phyloP scores from a whole-genome alignment of 1,140 invertebrate genomes.

The Portunus trituberculatus region DNA sequence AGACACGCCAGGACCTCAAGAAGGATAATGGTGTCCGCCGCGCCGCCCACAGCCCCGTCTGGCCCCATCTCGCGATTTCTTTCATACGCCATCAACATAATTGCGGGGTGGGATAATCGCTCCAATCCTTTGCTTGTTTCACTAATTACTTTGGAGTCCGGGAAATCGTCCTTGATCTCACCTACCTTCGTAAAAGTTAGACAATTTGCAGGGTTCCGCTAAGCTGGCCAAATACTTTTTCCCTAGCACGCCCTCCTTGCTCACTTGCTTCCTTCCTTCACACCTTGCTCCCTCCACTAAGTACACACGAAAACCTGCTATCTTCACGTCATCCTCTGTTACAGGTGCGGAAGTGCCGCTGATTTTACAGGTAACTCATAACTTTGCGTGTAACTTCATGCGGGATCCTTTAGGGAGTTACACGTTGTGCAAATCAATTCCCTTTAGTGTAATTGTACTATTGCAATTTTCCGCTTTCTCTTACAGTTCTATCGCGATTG shows the following conservation, averaged over 20 bases:
- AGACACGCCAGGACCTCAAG: neutral
- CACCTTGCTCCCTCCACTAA: neutral
- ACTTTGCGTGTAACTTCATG: neutral
- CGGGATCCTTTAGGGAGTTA: neutral
- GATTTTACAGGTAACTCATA: neutral
- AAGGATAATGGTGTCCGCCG: too few relatives aligned
- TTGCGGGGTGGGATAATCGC: neutral
- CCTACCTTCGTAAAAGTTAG: neutral
- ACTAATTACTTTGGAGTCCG: neutral
- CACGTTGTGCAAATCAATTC: neutral
- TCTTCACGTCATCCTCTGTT: neutral
- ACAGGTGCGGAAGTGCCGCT: neutral
- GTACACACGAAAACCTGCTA: neutral
- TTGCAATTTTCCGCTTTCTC: neutral
- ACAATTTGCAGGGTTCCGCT: neutral
- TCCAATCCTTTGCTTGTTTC: neutral
- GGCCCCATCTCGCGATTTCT: neutral
- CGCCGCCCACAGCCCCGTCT: neutral
- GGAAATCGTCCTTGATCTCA: constrained; percentile 12
- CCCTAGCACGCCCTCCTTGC: neutral
- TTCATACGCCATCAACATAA: neutral
- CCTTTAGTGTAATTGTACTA: neutral
- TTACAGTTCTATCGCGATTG: neutral
- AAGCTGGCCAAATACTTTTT: neutral
- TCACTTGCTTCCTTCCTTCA: neutral